Base-by-base conservation (phyloP, 2,797 vertebrate genomes). In the Pseudochromis fuscus region DNA sequence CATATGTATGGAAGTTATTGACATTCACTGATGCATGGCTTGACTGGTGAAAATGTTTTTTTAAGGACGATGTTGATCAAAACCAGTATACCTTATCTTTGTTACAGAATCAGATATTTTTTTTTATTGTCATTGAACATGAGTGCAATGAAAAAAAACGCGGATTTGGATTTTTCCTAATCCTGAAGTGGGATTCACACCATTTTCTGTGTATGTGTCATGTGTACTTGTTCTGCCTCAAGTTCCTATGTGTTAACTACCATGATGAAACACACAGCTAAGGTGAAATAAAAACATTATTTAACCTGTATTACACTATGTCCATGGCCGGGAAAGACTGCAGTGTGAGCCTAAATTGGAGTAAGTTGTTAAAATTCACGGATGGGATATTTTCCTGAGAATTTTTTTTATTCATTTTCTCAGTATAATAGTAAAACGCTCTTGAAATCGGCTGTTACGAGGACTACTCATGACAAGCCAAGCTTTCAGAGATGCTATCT, bases 401-500 rank as follows among this genome's bases (percentile, higher is more conserved):
- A 45, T 61, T 23, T 62, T 23, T 62, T 59, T 59, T 40, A 58
- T 50, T 12, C 37, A 38, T 67, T 33, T 57, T 40, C 21, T 72
- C 30, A 52, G 11, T 33, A 33, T 64, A 35, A 63, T 30, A 74
- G 37, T 61, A n/a, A 49, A 63, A 82, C 24, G 50, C 68, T 76
- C 28, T 77, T 73, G 59, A 84, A 87, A 82, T 75, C 63, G 74
- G 68, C 65, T 70, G 67, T 77, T 12, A n/a, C 30, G n/a, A 57
- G 79, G 55, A 66, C 72, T 71, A 60, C 63, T 75, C 62, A 15
- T 76, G 77, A 83, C 83, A 81, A 84, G 65, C 79, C 60, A n/a
- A 67, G 68, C 76, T 84, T 86, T 85, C 67, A 52, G 75, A 77
- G 78, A 81, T 60, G 62, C 67, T 82, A 79, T 82, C 81, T 85